Conservation (phyloP, 1,140 invertebrate species). For the Aplysia californica region DNA sequence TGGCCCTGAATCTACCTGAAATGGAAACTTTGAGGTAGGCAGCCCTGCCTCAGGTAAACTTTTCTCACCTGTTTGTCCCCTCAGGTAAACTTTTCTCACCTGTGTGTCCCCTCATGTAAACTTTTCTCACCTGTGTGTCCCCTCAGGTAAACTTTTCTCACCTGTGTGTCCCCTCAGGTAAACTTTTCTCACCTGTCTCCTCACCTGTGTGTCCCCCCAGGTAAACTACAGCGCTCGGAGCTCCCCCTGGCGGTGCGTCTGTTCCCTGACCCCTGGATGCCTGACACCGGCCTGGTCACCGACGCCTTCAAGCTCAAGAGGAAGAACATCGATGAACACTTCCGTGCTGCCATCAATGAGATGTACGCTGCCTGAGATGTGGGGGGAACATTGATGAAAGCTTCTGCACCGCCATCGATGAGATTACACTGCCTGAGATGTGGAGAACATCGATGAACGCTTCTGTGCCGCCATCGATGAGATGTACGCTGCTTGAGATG, state of each 20-base stretch:
- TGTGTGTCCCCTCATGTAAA: too few relatives aligned
- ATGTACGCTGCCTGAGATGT: conserved; percentile 85
- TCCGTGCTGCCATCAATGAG: conserved; percentile 88
- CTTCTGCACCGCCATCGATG: too few relatives aligned
- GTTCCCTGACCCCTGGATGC: conserved; percentile 92
- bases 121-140: too few relatives aligned
- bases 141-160: background rate
- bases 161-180: too few relatives aligned
- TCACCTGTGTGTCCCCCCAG: conserved; percentile 39
- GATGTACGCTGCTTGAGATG: conserved; percentile 85
- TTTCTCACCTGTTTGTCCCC: too few relatives aligned
- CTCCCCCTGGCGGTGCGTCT: conserved; percentile 92
- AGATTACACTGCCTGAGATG: too few relatives aligned
- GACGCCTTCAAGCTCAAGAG: conserved; percentile 97
- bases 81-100: too few relatives aligned
- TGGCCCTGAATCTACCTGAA: too few relatives aligned
- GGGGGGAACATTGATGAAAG: too few relatives aligned
- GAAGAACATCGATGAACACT: conserved; percentile 93
- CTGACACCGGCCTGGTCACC: conserved; percentile 95
- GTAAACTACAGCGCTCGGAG: conserved; percentile 82
- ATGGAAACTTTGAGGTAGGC: too few relatives aligned
- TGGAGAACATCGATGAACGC: conserved; percentile 92
- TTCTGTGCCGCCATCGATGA: conserved; percentile 91
- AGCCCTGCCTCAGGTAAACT: too few relatives aligned
- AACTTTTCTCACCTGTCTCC: too few relatives aligned